Evolutionary conservation across 2,797 vertebrate genomes (phyloP), one percentile per base, ranked within the genome.

Genomic region (Oryzias sinensis): DNA sequence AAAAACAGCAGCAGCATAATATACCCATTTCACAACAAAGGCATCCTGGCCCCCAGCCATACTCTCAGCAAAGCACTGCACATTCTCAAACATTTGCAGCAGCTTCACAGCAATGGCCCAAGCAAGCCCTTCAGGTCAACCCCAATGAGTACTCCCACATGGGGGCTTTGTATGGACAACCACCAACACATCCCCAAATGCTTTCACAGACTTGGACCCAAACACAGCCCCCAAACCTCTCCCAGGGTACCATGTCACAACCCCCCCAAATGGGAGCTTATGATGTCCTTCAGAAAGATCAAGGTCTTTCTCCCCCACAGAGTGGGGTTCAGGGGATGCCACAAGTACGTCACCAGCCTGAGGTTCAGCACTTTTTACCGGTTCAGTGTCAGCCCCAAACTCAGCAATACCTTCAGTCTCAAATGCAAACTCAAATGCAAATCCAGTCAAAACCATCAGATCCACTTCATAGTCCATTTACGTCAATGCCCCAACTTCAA

Each of bases 161-260:
- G 37, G 77, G 56, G 1, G 71, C 44, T 15, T 59, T 70, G 4
- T 76, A 78, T 50, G 2, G 51, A 58, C 80, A 70, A 29, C 29
- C 73, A 50, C 78, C 77, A 59, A 45, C 76, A 46, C 75, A 77
- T 56, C 33, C 58, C 53, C 76, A 79, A 72, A 33, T 62, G 18
- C 68, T 72, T 69, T 29, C 49, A 5, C 81, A 77, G 50, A 24
- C 67, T 48, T 88, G 83, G 80, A n/a, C 63, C 49, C 83, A 79
- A 68, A 61, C 73, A 24, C 83, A 81, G 59, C 22, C 65, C 3
- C 79, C 82, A 42, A 69, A 73, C 29, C 79, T 67, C 59, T 59
- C 73, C 42, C 77, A 66, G 17, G 57, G 46, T 47, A 53, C 77
- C 0, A 62, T 78, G 55, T 81, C 75, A 14, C 83, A 72, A 13